These are phyloP conservation scores for Pteropus alecto DNA, from an alignment of 2,113 vertebrate species.

Conservation along the genomic window DNA sequence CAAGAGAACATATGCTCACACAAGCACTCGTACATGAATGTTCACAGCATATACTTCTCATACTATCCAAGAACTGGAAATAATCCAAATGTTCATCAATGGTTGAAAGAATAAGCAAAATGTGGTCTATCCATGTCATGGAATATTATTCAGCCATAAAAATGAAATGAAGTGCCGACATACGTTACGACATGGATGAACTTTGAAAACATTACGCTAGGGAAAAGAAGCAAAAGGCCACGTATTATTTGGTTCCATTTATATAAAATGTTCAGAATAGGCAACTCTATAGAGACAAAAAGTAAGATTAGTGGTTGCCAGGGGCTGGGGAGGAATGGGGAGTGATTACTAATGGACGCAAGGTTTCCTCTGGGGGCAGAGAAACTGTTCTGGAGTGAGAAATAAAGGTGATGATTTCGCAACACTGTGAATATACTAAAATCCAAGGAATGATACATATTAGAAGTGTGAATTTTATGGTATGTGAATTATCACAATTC, in stretches of 20 bases:
- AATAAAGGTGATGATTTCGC: not conserved
- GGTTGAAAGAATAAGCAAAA: not conserved
- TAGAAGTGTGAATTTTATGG: not conserved
- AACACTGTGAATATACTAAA: not conserved
- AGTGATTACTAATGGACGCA: not conserved
- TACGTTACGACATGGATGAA: not conserved
- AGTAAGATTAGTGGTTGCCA: not conserved
- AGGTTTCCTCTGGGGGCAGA: not conserved
- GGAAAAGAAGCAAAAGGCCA: not conserved
- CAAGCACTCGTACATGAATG: not conserved
- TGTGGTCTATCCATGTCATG: not conserved
- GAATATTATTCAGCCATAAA: not conserved
- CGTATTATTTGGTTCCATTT: not conserved
- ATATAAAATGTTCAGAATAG: not conserved
- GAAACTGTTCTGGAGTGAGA: not conserved
- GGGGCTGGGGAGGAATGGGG: not conserved
- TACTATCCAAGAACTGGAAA: not conserved
- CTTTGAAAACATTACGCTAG: not conserved
- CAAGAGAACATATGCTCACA: not conserved
- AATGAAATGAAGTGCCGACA: not conserved
- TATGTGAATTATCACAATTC: not conserved
- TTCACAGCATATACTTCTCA: not conserved
- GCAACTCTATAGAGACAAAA: not conserved
- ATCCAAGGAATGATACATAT: not conserved
- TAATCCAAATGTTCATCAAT: not conserved